These are phyloP conservation scores for Hydraecia micacea DNA, from an alignment of 2,888 invertebrate genomes.

Conservation along the genomic window DNA sequence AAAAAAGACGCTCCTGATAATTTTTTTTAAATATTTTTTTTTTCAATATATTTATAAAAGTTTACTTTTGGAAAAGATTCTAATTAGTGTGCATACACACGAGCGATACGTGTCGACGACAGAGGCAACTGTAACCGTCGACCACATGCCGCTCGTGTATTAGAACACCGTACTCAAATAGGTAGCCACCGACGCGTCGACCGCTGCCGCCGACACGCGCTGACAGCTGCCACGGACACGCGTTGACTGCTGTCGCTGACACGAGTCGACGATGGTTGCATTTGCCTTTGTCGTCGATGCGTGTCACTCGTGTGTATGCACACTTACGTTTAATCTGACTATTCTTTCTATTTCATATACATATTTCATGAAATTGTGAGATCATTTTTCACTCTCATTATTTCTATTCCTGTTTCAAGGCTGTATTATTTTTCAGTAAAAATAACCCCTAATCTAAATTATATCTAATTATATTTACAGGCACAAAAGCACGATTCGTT, in stretches of 20 bases:
- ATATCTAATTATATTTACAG: constrained; percentile 28
- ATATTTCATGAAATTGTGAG: background rate
- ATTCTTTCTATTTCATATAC: background rate
- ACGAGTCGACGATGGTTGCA: no score
- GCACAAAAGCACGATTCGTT: constrained; percentile 17
- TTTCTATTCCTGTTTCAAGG: background rate
- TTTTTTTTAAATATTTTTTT: background rate
- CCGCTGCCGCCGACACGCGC: no score
- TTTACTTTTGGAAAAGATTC: background rate
- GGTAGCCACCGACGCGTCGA: no score
- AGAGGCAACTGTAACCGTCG: no score
- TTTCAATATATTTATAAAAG: background rate
- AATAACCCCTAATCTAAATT: background rate
- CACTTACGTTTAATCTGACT: no score
- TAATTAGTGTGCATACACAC: background rate
- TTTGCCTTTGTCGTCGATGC: no score
- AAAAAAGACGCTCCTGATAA: background rate
- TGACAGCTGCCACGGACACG: no score
- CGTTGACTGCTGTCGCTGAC: no score
- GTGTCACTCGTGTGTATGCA: no score
- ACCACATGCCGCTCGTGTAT: no score
- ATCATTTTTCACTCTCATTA: background rate
- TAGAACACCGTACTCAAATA: no score
- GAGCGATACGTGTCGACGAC: no score
- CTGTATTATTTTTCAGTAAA: background rate